Percentiles rank a stretch among this genome's conserved stretches.
Conservation (phyloP, 2,888 invertebrate genomes). For the Gari tellinella region DNA sequence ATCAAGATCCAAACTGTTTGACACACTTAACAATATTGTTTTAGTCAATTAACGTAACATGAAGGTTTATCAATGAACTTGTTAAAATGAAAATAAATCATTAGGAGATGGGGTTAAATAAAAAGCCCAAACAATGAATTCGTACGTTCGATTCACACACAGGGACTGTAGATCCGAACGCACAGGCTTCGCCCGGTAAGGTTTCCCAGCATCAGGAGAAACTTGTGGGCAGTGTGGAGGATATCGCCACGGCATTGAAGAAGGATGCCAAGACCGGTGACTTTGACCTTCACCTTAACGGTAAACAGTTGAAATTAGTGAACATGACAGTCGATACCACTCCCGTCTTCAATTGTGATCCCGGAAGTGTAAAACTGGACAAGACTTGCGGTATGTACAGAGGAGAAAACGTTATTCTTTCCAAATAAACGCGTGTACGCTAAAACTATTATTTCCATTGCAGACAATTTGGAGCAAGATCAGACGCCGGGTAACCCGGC, state of each 20-base stretch:
- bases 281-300: conserved; percentile 78
- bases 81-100: too few species aligned
- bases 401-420: too few species aligned
- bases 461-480: too few species aligned
- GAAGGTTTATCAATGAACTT: too few species aligned
- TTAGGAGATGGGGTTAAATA: too few species aligned
- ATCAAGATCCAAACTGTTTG: too few species aligned
- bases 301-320: conserved; percentile 72
- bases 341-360: conserved; percentile 85
- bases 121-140: too few species aligned
- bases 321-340: conserved; percentile 72
- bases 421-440: too few species aligned
- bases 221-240: conserved; percentile 64
- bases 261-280: conserved; percentile 81
- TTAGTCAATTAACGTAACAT: too few species aligned
- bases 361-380: conserved; percentile 86
- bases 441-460: too few species aligned
- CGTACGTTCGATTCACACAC: background rate
- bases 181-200: background rate
- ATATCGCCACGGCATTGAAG: conserved; percentile 73
- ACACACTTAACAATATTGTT: too few species aligned
- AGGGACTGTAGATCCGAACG: background rate
- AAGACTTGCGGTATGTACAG: conserved; percentile 86
- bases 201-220: conserved; percentile 29
- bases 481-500: too few species aligned